Evolutionary conservation across 2,113 vertebrate genomes (phyloP).

Genomic region (Gambusia affinis): DNA sequence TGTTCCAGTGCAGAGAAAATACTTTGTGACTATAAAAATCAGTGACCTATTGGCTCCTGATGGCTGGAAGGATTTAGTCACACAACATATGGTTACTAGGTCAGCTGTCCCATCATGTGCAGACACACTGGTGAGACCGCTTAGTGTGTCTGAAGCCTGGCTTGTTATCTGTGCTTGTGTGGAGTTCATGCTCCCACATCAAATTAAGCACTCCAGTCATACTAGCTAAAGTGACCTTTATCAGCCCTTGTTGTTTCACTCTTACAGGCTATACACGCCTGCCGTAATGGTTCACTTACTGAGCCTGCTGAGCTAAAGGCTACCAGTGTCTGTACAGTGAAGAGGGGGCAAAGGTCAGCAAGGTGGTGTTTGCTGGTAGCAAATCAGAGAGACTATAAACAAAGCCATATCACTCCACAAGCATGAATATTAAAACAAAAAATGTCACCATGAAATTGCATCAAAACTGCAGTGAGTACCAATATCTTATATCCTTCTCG

Average conservation of each 20-base stretch:
- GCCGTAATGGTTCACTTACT: conserved; percentile 43
- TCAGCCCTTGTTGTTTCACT: conserved; percentile 41
- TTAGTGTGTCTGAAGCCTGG: conserved; percentile 19
- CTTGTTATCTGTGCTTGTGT: conserved; percentile 9
- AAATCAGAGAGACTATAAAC: conserved; percentile 13
- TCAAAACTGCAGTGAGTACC: not conserved
- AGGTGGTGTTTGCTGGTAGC: conserved; percentile 19
- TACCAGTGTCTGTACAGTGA: conserved; percentile 8
- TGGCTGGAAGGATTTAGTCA: conserved; percentile 6
- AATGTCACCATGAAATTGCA: not conserved
- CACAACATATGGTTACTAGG: conserved; percentile 21
- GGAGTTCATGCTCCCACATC: conserved; percentile 1
- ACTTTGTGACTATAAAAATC: not conserved
- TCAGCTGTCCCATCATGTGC: conserved; percentile 22
- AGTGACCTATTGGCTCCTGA: not conserved
- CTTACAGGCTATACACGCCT: conserved; percentile 41
- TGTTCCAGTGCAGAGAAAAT: not conserved
- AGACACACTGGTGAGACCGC: not conserved
- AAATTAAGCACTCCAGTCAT: conserved; percentile 48
- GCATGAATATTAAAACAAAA: conserved; percentile 10
- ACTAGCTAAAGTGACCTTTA: conserved; percentile 53
- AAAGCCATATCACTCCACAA: conserved; percentile 3
- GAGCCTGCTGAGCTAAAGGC: conserved; percentile 1
- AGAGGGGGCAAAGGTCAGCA: conserved; percentile 48
- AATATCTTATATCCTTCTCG: no score